Base-by-base conservation (phyloP, 2,113 vertebrate species). In the Xiphophorus couchianus region DNA sequence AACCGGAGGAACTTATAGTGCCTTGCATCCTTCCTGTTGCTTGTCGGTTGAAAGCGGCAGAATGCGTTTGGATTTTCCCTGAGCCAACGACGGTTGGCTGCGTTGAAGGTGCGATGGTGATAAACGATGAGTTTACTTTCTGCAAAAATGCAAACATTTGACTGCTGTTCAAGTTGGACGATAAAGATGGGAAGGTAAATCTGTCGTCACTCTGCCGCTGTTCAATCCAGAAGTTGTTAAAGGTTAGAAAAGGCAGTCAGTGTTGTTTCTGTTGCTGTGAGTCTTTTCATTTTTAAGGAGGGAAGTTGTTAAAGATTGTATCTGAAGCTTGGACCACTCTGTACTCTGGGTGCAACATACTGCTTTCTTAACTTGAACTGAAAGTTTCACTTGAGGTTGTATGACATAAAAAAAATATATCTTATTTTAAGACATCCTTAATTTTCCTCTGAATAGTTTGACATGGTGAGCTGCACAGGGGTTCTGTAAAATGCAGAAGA, bases 311-410 rank as follows among this genome's bases (percentile, higher is more conserved):
- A 66, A 69, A 84, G 85, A 83, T 86, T 87, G 81, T 89, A 84
- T 84, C 74, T 77, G 88, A 90, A 92, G 87, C 84, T 89, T 87
- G 88, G 81, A 87, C 78, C 86, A 83, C 87, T 90, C 81, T 88
- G 77, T 88, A 81, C 78, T 86, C 64, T 37, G 7, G 28, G 62
- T 74, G 84, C 76, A 75, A 71, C 73, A 54, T 44, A 48, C 30
- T 48, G 31, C 25, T 61, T 19, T 4, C 25, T 28, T 17, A 17
- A 27, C 27, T 1, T 66, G 15, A 62, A 25, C 51, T 0, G 25
- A n/a, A n/a, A 58, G 22, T 58, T n/a, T 58, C 22, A n/a, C 22
- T n/a, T n/a, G 6, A 54, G 17, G 5, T 51, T 54, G 48, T 25
- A 9, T 54, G 3, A n/a, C 51, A 58, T 58, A 8, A 58, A 58